Conservation (phyloP, 2,888 invertebrate species). For the Drosophila merina region DNA sequence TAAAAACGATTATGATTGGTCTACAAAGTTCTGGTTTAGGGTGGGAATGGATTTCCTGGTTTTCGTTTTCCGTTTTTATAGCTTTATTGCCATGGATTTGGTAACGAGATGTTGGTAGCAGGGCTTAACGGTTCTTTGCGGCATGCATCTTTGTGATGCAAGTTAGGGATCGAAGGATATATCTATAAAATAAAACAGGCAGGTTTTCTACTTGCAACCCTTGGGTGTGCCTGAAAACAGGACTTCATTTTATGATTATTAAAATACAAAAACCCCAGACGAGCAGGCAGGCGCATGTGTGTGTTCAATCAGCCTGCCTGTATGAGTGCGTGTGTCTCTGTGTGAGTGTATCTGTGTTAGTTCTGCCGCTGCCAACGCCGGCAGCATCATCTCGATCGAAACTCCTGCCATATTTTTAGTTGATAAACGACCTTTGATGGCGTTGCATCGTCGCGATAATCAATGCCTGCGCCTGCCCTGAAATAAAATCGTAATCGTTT, state of each 20-base stretch:
- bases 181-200: slow-evolving; percentile 8
- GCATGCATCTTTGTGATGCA: slow-evolving; percentile 51
- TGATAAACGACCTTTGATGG: slow-evolving; percentile 83
- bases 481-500: slow-evolving; percentile 13
- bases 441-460: slow-evolving; percentile 80
- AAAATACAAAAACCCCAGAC: slow-evolving; percentile 51
- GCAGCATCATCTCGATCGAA: slow-evolving; percentile 55
- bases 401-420: slow-evolving; percentile 82
- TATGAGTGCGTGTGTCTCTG: slow-evolving; percentile 8
- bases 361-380: slow-evolving; percentile 45
- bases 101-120: slow-evolving; percentile 21
- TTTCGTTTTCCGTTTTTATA: slow-evolving; percentile 68
- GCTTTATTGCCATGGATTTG: slow-evolving; percentile 40
- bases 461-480: slow-evolving; percentile 43
- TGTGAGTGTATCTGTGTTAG: slow-evolving; percentile 32
- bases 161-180: slow-evolving; percentile 25
- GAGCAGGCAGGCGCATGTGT: slow-evolving; percentile 34
- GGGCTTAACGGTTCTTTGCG: slow-evolving; percentile 43
- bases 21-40: slow-evolving; percentile 51
- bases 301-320: not conserved
- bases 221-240: slow-evolving; percentile 35
- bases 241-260: slow-evolving; percentile 72
- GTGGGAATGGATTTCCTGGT: slow-evolving; percentile 45
- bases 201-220: slow-evolving; percentile 38
- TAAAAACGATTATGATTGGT: slow-evolving; percentile 81